Conservation (phyloP, 2,888 invertebrate species). For the Drosophila affinis region DNA sequence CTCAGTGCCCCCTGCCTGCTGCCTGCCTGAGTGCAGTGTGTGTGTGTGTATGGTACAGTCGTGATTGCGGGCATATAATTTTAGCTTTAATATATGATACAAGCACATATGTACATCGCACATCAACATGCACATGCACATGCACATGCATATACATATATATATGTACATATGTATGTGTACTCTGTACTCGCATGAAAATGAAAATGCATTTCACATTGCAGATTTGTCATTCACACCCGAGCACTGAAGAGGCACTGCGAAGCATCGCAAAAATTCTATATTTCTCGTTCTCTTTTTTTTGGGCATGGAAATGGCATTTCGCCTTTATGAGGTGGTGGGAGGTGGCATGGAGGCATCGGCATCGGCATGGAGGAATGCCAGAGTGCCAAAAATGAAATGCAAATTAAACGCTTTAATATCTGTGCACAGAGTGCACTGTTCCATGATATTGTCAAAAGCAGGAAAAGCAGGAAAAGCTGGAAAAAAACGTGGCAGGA, state of each 20-base stretch:
- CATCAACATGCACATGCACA: neutral
- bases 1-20: conserved; percentile 12
- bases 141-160: neutral
- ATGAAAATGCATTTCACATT: conserved; percentile 49
- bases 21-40: conserved; percentile 25
- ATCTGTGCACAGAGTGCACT: conserved; percentile 29
- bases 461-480: neutral
- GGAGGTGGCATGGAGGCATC: neutral
- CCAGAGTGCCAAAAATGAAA: conserved; percentile 32
- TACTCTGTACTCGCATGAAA: conserved; percentile 26
- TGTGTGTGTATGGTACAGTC: conserved; percentile 21
- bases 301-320: conserved; percentile 38
- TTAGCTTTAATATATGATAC: conserved; percentile 52
- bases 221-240: conserved; percentile 64
- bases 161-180: neutral
- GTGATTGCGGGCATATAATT: conserved; percentile 50
- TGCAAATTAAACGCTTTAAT: conserved; percentile 43
- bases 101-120: neutral
- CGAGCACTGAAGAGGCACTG: neutral
- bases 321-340: neutral
- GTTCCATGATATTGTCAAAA: conserved; percentile 30
- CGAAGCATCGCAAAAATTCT: conserved; percentile 18
- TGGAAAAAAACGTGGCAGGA: neutral
- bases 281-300: conserved; percentile 21
- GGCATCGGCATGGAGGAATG: conserved; percentile 17